Evolutionary conservation across 2,888 invertebrate species (phyloP).

Genomic region (Lasius platythorax): DNA sequence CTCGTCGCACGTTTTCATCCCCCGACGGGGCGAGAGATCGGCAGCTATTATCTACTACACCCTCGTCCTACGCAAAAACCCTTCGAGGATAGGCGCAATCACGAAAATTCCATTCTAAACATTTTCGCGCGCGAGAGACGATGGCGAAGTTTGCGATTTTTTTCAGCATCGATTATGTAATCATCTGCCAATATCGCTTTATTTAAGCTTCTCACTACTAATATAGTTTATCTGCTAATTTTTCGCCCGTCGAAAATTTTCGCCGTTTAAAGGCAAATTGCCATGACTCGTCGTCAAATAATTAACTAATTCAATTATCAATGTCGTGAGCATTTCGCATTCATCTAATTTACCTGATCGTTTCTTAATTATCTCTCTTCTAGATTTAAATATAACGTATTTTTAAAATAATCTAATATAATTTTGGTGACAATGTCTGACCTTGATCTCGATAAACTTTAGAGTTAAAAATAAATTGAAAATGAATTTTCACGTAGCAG

Average conservation of each 20-base stretch:
- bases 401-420: neutral
- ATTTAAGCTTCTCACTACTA: neutral
- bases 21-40: conserved; percentile 30
- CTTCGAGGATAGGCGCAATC: conserved; percentile 31
- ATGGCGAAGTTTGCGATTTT: neutral
- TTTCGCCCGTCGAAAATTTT: neutral
- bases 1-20: conserved; percentile 71
- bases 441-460: neutral
- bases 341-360: neutral
- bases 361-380: neutral
- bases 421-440: neutral
- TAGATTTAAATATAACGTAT: neutral
- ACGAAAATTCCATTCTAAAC: conserved; percentile 25
- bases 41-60: conserved; percentile 13
- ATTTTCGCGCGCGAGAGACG: conserved; percentile 5
- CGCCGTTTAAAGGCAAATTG: neutral
- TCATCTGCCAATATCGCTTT: neutral
- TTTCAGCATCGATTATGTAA: neutral
- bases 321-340: neutral
- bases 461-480: neutral
- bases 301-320: neutral
- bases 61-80: conserved; percentile 14
- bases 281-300: neutral
- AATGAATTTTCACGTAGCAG: neutral
- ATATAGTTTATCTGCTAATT: neutral